A percentile compares a stretch with the other conserved stretches of the same genome.
These are phyloP conservation scores for Apodemia mormo DNA, from an alignment of 2,888 invertebrate species.

Conservation along the genomic window DNA sequence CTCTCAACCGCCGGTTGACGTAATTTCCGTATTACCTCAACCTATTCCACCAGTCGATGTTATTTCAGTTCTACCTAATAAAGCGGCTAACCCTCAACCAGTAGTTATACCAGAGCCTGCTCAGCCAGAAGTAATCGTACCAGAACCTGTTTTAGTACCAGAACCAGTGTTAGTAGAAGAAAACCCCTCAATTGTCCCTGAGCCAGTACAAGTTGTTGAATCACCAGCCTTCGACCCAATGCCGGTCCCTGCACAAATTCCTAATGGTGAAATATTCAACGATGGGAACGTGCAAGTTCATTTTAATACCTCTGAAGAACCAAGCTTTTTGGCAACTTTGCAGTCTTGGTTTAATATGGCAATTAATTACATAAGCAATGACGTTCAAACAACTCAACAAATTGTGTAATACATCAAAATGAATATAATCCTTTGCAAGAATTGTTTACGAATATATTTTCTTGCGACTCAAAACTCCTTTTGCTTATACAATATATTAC, in stretches of 20 bases:
- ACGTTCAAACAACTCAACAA: conserved; percentile 51
- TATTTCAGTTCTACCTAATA: conserved; percentile 23
- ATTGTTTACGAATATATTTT: not conserved
- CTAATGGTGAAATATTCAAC: conserved; percentile 56
- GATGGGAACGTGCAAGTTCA: conserved; percentile 57
- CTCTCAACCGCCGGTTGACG: conserved; percentile 19
- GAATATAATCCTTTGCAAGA: not conserved
- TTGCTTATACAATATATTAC: no score
- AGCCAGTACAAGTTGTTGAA: conserved; percentile 24
- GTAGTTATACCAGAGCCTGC: conserved; percentile 26
- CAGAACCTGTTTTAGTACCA: conserved; percentile 25
- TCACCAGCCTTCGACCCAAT: not conserved
- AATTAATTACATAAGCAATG: conserved; percentile 60
- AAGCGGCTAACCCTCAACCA: not conserved
- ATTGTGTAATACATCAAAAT: conserved; percentile 46
- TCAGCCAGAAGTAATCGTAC: conserved; percentile 26
- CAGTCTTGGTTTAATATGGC: conserved; percentile 62
- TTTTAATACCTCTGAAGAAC: conserved; percentile 52
- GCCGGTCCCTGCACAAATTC: conserved; percentile 37
- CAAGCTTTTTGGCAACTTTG: conserved; percentile 51
- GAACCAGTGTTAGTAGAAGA: conserved; percentile 25
- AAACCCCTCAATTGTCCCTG: conserved; percentile 13
- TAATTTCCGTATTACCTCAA: conserved; percentile 21
- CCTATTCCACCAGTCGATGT: conserved; percentile 27
- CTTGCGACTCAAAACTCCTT: not conserved